Conservation (phyloP, 64 coral and sea anemone species). For the Montipora sp. region DNA sequence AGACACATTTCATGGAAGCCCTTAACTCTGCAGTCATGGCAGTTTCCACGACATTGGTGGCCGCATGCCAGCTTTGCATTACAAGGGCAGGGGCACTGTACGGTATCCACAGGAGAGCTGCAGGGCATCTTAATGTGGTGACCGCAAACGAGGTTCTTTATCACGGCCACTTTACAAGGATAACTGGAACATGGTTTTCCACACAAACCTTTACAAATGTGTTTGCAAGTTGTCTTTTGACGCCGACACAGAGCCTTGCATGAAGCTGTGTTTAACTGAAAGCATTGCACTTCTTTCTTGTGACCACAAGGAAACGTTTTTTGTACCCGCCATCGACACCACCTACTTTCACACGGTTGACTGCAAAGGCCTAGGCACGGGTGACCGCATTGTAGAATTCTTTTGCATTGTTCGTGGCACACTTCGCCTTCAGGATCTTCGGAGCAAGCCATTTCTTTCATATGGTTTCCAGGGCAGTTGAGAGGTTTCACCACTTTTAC, state of each 20-base stretch:
- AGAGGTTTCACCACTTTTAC: background rate
- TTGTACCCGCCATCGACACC: slow-evolving; percentile 33
- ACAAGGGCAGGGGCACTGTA: slow-evolving; percentile 14
- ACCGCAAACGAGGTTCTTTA: slow-evolving; percentile 42
- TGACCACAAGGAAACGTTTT: slow-evolving; percentile 39
- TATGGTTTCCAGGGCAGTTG: slow-evolving; percentile 49
- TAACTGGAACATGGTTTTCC: slow-evolving; percentile 32
- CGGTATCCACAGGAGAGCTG: background rate
- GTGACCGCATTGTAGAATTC: slow-evolving; percentile 41
- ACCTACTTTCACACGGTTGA: slow-evolving; percentile 28
- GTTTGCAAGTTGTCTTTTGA: background rate
- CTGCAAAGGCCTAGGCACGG: slow-evolving; percentile 15
- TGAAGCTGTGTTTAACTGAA: background rate
- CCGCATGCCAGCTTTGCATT: slow-evolving; percentile 44
- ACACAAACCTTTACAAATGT: slow-evolving; percentile 9
- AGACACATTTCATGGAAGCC: slow-evolving; percentile 59
- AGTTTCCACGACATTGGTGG: slow-evolving; percentile 59
- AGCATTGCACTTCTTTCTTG: background rate
- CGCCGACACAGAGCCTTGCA: slow-evolving; percentile 6
- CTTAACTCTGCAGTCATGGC: slow-evolving; percentile 8
- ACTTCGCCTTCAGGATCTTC: background rate
- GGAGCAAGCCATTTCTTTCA: slow-evolving; percentile 1
- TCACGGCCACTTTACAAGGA: slow-evolving; percentile 21
- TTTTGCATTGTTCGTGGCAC: slow-evolving; percentile 46
- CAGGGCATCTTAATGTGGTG: slow-evolving; percentile 54